A percentile compares a stretch with the other conserved stretches of the same genome.
These are phyloP conservation scores for Drosophila dunni DNA, from an alignment of 1,140 invertebrate genomes.

Conservation along the genomic window DNA sequence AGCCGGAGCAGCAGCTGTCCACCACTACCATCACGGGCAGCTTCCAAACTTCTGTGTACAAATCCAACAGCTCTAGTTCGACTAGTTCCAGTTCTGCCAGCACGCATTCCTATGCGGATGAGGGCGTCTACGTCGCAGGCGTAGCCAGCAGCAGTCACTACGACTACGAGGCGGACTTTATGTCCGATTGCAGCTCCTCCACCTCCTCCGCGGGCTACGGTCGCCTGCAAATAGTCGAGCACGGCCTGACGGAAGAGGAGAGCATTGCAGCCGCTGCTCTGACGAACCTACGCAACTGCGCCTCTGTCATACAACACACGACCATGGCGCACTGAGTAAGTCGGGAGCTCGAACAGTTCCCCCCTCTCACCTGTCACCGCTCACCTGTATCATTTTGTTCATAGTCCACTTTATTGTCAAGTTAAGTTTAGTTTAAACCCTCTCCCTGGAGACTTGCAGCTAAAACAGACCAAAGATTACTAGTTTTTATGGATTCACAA, in stretches of 20 bases:
- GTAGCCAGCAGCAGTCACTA: slow-evolving; percentile 42
- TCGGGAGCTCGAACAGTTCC: neutral
- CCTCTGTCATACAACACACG: slow-evolving; percentile 84
- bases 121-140: slow-evolving; percentile 64
- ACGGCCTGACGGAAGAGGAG: slow-evolving; percentile 82
- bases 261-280: slow-evolving; percentile 83
- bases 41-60: slow-evolving; percentile 51
- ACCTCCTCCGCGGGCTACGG: slow-evolving; percentile 69
- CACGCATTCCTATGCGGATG: slow-evolving; percentile 57
- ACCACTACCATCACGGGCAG: slow-evolving; percentile 63
- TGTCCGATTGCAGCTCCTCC: slow-evolving; percentile 72
- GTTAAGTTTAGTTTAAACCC: slow-evolving; percentile 26
- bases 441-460: slow-evolving; percentile 53
- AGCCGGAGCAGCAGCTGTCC: slow-evolving; percentile 17
- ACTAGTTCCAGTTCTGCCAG: slow-evolving; percentile 50
- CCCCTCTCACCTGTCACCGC: neutral
- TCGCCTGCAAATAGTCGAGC: slow-evolving; percentile 76
- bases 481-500: slow-evolving; percentile 52
- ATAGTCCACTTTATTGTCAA: slow-evolving; percentile 43
- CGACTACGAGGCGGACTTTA: slow-evolving; percentile 72
- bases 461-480: slow-evolving; percentile 74
- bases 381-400: slow-evolving; percentile 38
- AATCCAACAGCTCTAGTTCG: slow-evolving; percentile 46
- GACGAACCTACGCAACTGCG: slow-evolving; percentile 81
- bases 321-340: slow-evolving; percentile 80